These are phyloP conservation scores for Eulithis testata DNA, from an alignment of 2,888 invertebrate genomes.

Conservation along the genomic window DNA sequence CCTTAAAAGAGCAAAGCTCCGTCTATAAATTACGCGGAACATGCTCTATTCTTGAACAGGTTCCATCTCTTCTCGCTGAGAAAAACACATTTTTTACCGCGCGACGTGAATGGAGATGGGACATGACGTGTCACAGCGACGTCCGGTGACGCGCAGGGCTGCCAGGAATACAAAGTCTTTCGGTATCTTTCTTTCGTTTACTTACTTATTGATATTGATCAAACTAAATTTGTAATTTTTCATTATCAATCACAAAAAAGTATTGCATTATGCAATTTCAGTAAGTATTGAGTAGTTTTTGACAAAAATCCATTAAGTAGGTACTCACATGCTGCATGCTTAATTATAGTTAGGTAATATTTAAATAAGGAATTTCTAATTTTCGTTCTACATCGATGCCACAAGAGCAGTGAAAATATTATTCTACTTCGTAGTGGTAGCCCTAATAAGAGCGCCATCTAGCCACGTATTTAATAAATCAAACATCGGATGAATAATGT, in stretches of 20 bases:
- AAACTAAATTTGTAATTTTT: no score
- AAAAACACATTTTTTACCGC: slow-evolving; percentile 53
- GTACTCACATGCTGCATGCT: no score
- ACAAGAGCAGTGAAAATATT: background rate
- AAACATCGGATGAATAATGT: slow-evolving; percentile 39
- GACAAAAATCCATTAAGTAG: no score
- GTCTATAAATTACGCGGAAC: slow-evolving; percentile 47
- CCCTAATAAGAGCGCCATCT: slow-evolving; percentile 25
- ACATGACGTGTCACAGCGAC: slow-evolving; percentile 26
- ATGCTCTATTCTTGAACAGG: slow-evolving; percentile 39
- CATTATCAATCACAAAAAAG: no score
- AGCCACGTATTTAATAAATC: slow-evolving; percentile 48
- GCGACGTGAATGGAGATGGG: slow-evolving; percentile 47
- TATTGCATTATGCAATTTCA: no score
- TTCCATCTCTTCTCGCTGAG: slow-evolving; percentile 36
- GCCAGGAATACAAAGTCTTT: slow-evolving; percentile 12
- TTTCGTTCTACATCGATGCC: background rate
- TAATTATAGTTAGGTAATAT: no score
- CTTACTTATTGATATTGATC: background rate
- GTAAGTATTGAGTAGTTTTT: no score
- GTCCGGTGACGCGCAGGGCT: slow-evolving; percentile 36
- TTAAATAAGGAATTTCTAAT: no score
- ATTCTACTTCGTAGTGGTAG: background rate
- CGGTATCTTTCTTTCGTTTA: background rate
- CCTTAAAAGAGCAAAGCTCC: background rate